Percentiles rank a stretch among this genome's conserved stretches.
Evolutionary conservation across 1,140 invertebrate species (phyloP).

Genomic region (Drosophila sproati): DNA sequence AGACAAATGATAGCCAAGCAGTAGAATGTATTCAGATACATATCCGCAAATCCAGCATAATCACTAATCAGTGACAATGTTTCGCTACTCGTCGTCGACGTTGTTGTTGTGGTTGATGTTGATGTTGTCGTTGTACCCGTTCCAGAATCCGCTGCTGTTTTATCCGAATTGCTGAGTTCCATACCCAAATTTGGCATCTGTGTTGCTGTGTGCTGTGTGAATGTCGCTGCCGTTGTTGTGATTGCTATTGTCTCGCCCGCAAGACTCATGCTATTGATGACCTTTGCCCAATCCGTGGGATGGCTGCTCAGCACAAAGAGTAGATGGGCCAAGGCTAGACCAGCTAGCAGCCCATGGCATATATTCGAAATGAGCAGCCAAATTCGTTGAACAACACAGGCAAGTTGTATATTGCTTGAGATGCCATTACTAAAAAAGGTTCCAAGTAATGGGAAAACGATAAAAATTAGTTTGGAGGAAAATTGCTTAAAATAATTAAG

Average conservation of each 20-base stretch:
- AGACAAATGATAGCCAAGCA: constrained; percentile 82
- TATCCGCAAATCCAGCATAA: constrained; percentile 79
- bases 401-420: constrained; percentile 74
- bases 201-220: constrained; percentile 19
- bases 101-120: constrained; percentile 12
- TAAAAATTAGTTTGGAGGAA: neutral
- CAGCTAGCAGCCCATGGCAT: constrained; percentile 83
- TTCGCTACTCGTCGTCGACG: constrained; percentile 42
- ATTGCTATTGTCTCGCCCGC: constrained; percentile 71
- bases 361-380: constrained; percentile 84
- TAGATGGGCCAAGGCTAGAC: constrained; percentile 83
- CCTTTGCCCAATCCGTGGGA: constrained; percentile 81
- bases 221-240: constrained; percentile 24
- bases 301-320: constrained; percentile 80
- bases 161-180: constrained; percentile 32
- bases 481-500: too few species aligned
- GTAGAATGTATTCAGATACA: constrained; percentile 83
- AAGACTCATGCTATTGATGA: constrained; percentile 75
- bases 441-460: neutral
- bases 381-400: constrained; percentile 84
- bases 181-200: constrained; percentile 42
- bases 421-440: constrained; percentile 66
- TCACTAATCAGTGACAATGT: constrained; percentile 66
- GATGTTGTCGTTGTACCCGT: neutral
- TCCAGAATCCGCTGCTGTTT: constrained; percentile 1